Evolutionary conservation across 2,888 invertebrate genomes (phyloP), one percentile per base, ranked within the genome.

Genomic region (Nyleta sp.): DNA sequence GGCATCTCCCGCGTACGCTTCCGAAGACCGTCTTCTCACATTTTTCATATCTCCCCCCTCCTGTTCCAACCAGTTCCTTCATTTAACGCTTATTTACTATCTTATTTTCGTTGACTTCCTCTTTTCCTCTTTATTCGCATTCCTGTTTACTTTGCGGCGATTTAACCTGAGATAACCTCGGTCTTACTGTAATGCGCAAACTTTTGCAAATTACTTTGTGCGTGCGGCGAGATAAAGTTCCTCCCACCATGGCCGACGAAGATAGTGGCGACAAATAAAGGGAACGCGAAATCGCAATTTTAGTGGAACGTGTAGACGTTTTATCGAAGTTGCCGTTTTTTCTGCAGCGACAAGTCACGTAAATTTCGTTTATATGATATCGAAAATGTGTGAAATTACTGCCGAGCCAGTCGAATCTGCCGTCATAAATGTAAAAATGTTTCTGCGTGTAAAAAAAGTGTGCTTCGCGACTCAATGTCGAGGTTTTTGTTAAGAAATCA

Each of bases 101-200:
- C 35, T 52, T 35, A 71, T 53, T 71, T 71, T 71, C 44, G 35
- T 71, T 53, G 33, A 53, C 38, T 53, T 60, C 53, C 53, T 60
- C 60, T 53, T 46, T 71, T 62, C 52, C 28, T 71, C 60, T 53
- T 42, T 38, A 33, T 71, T 60, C 71, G 44, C 52, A 70, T 70
- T 70, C 70, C 59, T 70, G 52, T 70, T 70, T 70, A 70, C 60
- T 59, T 70, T 70, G 60, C 44, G 13, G 35, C 31, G 70, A 70
- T 70, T 70, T 70, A 59, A 70, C 70, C 70, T 60, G 42, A 40
- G 70, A 70, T 70, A 60, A 70, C 70, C 70, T 35, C 31, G 5
- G 31, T 17, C 52, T 59, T 42, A 70, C 70, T 52, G 59, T 52
- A 44, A 52, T 35, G 59, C 13, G 31, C 44, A 44, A 59, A 70